Base-by-base conservation (phyloP, 2,797 vertebrate genomes). In the Acanthopagrus latus region DNA sequence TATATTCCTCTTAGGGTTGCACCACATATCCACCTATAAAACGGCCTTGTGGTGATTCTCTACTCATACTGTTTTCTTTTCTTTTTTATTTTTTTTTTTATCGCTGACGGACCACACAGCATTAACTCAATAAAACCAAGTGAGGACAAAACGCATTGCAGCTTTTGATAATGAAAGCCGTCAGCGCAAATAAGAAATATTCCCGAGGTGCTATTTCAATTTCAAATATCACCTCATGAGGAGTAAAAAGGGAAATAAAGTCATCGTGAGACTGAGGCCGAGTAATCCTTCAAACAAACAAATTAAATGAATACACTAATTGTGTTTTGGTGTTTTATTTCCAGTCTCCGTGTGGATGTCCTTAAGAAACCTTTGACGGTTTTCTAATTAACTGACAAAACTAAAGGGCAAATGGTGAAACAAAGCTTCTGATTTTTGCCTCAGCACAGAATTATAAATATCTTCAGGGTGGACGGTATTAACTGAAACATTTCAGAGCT, bases 71-170 rank as follows among this genome's bases (percentile, higher is more conserved):
- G 4, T 38, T 38, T 27, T 3, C 4, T 33, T 33, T 33, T 85
- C 4, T 3, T 27, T 33, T 33, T 33, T 85, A 87, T n/a, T n/a
- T n/a, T 27, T 3, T 27, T 33, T 33, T 33, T 85, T 87, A 89
- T 90, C 87, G 76, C 86, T 77, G 74, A 88, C 76, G 50, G 64
- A 60, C 64, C 85, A 88, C 81, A 43, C 71, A 9, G 57, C 23
- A 41, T 50, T 82, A 65, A 63, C 25, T 14, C 64, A 67, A 62
- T 70, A 77, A 73, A 71, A 52, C 27, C 64, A 41, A 50, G 47
- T 51, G 54, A 68, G 70, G 47, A 41, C 41, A 57, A 64, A 83
- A 78, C 46, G 20, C 50, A 70, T 23, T 76, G 56, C 51, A 6
- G 60, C 33, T 72, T 52, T 67, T 60, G 65, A 71, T 56, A 50